Evolutionary conservation across 2,888 invertebrate species (phyloP).

Genomic region (Monopis laevigella): DNA sequence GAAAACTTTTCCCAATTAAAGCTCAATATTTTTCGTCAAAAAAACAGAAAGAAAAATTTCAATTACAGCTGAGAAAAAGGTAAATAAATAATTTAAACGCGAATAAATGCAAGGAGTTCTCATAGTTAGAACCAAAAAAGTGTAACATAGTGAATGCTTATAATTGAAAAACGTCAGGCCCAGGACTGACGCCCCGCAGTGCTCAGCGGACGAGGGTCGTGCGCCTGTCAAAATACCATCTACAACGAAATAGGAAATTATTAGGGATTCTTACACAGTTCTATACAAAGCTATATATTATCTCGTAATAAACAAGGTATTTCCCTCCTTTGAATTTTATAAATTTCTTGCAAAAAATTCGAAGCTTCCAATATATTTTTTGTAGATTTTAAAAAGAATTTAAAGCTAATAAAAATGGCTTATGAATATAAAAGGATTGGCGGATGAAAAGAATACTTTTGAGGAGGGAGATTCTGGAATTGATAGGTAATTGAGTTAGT

Average conservation of each 20-base stretch:
- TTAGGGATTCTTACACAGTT: conserved; percentile 26
- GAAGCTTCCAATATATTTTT: too few species aligned
- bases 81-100: conserved; percentile 6
- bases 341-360: too few species aligned
- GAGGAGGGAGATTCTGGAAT: conserved; percentile 28
- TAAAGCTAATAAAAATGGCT: too few species aligned
- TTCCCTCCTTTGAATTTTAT: too few species aligned
- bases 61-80: conserved; percentile 4
- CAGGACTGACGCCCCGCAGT: conserved; percentile 51
- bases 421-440: conserved; percentile 2
- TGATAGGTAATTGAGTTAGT: conserved; percentile 52
- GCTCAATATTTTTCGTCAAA: too few species aligned
- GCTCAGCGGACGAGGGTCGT: conserved; percentile 47
- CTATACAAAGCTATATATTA: conserved; percentile 6
- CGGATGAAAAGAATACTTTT: conserved; percentile 4
- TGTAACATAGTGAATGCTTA: conserved; percentile 53
- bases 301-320: conserved; percentile 7
- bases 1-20: too few species aligned
- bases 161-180: conserved; percentile 54
- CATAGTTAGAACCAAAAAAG: conserved; percentile 29
- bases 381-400: too few species aligned
- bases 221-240: conserved; percentile 44
- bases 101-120: conserved; percentile 3
- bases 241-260: conserved; percentile 43
- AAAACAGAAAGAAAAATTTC: too few species aligned